Percentiles rank a stretch among this genome's conserved stretches.
These are phyloP conservation scores for Tachysurus vachellii DNA, from an alignment of 2,113 vertebrate genomes.

Conservation along the genomic window DNA sequence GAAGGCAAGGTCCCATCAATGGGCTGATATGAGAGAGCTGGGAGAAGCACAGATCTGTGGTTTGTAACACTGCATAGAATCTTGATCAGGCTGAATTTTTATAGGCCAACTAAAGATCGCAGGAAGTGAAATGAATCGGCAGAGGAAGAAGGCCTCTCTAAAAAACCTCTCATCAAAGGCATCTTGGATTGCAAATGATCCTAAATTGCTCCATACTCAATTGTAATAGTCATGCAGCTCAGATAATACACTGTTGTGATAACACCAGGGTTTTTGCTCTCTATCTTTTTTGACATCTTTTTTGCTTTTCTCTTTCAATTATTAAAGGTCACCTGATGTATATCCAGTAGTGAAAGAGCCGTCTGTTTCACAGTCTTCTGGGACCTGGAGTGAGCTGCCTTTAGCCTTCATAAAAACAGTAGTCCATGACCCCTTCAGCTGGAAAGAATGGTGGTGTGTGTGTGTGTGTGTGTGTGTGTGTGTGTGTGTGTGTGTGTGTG, in stretches of 20 bases:
- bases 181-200: neutral
- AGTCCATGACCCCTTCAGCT: conserved; percentile 52
- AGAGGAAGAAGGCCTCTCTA: neutral
- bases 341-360: neutral
- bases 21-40: neutral
- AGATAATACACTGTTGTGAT: neutral
- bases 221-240: neutral
- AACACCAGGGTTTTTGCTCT: neutral
- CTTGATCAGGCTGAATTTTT: neutral
- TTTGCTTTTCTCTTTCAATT: neutral
- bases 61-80: conserved; percentile 3
- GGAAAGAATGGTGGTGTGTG: conserved; percentile 46
- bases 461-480: conserved; percentile 19
- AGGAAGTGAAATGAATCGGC: neutral
- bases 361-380: conserved; percentile 42
- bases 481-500: neutral
- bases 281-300: neutral
- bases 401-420: conserved; percentile 46
- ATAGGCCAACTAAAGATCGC: neutral
- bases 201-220: neutral
- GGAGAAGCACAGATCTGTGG: neutral
- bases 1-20: neutral
- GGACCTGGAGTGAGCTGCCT: conserved; percentile 26
- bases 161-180: neutral
- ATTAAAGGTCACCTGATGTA: neutral